These are phyloP conservation scores for Sciurus carolinensis DNA, from an alignment of 2,797 vertebrate genomes.

Conservation along the genomic window DNA sequence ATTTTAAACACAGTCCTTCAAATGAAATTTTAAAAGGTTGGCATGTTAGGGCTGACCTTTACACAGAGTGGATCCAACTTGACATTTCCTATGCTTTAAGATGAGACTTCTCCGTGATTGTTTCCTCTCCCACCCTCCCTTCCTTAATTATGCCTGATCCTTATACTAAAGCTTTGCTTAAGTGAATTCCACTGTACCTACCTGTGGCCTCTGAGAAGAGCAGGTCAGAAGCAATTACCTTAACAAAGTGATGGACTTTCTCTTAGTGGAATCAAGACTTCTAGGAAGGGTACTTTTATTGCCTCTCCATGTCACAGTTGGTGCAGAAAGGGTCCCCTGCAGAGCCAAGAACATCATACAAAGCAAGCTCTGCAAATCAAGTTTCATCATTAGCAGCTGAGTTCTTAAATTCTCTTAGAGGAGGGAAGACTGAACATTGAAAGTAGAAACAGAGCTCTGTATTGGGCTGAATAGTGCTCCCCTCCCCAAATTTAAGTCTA, in stretches of 20 bases:
- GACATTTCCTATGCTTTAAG: conserved; percentile 81
- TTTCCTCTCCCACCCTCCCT: conserved; percentile 56
- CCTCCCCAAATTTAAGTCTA: neutral
- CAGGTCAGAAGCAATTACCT: conserved; percentile 74
- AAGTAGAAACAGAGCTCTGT: neutral
- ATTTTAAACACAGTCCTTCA: conserved; percentile 81
- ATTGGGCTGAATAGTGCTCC: neutral
- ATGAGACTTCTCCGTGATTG: conserved; percentile 68
- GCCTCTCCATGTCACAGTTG: neutral
- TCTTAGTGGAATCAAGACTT: conserved; percentile 26
- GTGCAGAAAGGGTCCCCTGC: neutral
- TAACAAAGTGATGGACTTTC: conserved; percentile 69
- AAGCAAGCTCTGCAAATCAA: neutral
- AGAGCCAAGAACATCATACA: neutral
- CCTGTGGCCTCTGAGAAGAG: conserved; percentile 56
- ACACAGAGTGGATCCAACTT: conserved; percentile 82
- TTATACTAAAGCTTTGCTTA: conserved; percentile 62
- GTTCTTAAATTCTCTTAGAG: neutral
- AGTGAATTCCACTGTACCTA: conserved; percentile 70
- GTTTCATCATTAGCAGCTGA: neutral
- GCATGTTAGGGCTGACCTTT: conserved; percentile 84
- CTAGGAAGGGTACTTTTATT: neutral
- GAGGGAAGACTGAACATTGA: neutral
- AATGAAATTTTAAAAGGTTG: conserved; percentile 83
- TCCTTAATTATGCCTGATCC: conserved; percentile 79